Conservation (phyloP, 2,797 vertebrate species). For the Liasis olivaceus region DNA sequence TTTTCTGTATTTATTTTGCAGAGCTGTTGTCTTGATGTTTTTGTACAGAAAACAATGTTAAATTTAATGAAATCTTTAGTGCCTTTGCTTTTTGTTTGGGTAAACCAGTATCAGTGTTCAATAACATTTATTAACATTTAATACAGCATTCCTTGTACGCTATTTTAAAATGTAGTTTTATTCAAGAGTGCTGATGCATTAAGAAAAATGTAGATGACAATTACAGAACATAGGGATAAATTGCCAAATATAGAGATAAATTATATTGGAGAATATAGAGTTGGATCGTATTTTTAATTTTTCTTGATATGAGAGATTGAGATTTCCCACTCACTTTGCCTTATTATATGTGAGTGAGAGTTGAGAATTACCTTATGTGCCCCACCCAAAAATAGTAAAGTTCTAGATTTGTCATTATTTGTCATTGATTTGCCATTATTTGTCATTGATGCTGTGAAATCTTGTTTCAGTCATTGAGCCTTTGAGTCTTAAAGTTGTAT, state of each 20-base stretch:
- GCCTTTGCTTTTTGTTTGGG: not conserved
- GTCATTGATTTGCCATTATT: too few relatives aligned
- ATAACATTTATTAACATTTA: not conserved
- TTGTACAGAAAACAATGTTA: not conserved
- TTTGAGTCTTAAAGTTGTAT: not conserved
- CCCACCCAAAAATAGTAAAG: not conserved
- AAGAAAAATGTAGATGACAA: not conserved
- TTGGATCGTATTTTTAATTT: not conserved
- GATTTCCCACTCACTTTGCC: not conserved
- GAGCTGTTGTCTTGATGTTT: not conserved
- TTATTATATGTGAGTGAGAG: not conserved
- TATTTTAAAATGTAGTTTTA: slow-evolving; percentile 6
- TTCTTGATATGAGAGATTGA: not conserved
- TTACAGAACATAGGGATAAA: not conserved
- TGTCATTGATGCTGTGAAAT: too few relatives aligned
- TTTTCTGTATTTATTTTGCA: slow-evolving; percentile 1
- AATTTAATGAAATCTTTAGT: slow-evolving; percentile 5
- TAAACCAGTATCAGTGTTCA: too few relatives aligned
- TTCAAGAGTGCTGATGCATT: not conserved
- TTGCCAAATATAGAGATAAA: not conserved
- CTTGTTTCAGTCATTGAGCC: not conserved
- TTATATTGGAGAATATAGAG: not conserved
- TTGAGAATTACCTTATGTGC: too few relatives aligned
- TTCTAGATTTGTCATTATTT: not conserved
- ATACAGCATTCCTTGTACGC: not conserved